Conservation (phyloP, 2,797 vertebrate species). For the Coreius guichenoti region DNA sequence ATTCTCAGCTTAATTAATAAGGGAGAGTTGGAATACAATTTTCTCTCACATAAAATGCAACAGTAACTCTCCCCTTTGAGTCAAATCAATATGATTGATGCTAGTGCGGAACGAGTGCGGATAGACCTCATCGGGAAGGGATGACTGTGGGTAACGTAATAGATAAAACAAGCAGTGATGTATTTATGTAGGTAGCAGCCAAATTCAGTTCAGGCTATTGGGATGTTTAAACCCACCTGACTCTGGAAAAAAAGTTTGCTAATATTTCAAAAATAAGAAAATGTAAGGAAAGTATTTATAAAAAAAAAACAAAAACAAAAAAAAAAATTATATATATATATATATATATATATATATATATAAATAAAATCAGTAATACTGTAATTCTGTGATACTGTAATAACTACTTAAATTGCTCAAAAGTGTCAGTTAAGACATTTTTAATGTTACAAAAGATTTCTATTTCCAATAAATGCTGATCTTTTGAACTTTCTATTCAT, state of each 20-base stretch:
- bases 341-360: no score
- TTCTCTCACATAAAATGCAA: conserved; percentile 69
- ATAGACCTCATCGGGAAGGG: conserved; percentile 14
- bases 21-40: conserved; percentile 42
- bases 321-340: no score
- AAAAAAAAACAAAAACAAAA: no score
- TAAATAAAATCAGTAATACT: no score
- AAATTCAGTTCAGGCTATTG: conserved; percentile 8
- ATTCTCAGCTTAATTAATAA: conserved; percentile 58
- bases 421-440: no score
- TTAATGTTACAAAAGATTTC: no score
- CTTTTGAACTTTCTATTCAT: no score
- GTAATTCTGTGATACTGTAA: no score
- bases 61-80: conserved; percentile 30
- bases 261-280: background rate
- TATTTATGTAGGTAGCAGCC: background rate
- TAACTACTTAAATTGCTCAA: no score
- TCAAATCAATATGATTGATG: conserved; percentile 54
- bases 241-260: background rate
- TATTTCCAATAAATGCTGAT: no score
- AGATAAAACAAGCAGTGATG: background rate
- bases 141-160: conserved; percentile 1
- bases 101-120: background rate
- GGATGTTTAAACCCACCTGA: background rate
- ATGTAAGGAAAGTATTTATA: no score